Percentiles rank a stretch among this genome's conserved stretches.
phyloP scores from a whole-genome alignment of 2,888 invertebrate genomes.

The Drosophila cognata region DNA sequence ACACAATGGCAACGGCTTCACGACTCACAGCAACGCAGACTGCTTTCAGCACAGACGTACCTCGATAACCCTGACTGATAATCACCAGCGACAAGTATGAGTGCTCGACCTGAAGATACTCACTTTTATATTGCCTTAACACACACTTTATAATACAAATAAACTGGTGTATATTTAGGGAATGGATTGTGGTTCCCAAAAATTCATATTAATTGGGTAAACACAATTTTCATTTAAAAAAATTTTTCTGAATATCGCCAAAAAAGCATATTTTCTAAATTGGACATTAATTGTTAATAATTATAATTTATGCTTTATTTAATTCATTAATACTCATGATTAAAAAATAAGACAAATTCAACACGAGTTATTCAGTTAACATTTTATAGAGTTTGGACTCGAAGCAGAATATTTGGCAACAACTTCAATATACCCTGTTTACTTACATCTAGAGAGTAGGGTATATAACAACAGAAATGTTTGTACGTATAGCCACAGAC shows the following conservation, averaged over 20 bases:
- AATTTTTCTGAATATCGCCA: not conserved
- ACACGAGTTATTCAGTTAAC: not conserved
- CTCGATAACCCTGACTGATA: conserved; percentile 19
- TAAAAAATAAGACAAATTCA: not conserved
- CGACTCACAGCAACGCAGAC: not conserved
- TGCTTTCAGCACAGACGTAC: not conserved
- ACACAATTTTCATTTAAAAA: not conserved
- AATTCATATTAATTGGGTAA: not conserved
- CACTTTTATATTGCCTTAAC: not conserved
- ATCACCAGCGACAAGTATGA: conserved; percentile 16
- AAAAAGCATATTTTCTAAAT: not conserved
- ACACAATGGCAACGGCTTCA: not conserved
- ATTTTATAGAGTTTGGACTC: not conserved
- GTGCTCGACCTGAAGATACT: not conserved
- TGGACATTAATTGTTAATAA: not conserved
- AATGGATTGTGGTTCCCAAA: not conserved
- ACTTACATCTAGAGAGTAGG: not conserved
- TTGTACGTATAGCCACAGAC: conserved; percentile 18
- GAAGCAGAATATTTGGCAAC: not conserved
- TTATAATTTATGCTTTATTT: not conserved
- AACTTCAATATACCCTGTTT: not conserved
- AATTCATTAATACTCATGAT: not conserved
- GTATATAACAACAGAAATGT: conserved; percentile 14
- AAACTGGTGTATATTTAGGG: not conserved
- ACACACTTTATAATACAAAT: not conserved